Base-by-base conservation (phyloP, 2,888 invertebrate genomes). In the Patella depressa region DNA sequence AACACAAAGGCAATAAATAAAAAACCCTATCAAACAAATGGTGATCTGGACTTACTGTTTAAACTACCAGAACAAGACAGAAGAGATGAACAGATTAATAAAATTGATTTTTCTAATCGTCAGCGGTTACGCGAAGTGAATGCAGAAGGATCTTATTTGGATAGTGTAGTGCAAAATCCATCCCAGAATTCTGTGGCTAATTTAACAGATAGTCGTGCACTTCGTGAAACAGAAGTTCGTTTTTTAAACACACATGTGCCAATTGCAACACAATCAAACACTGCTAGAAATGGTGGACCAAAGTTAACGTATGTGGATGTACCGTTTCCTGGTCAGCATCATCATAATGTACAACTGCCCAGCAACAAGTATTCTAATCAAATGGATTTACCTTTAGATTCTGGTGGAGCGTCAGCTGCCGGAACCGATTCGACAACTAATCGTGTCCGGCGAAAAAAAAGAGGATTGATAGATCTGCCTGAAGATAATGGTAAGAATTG, bases 201-300 rank as follows among this genome's bases (percentile, higher is more conserved):
- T 4, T 75, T 86, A 53, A 88, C 87, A 53, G 85, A 87, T 80
- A 85, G 87, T 19, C 77, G 85, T 9, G 87, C 87, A 70, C 82
- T 88, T 54, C 79, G 88, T 55, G 87, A 88, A 79, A 88, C 88
- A 1, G 87, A 88, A 73, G 85, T 88, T 54, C 81, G 86, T 72
- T 88, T 88, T 79, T 79, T 88, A 24, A 88, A 88, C 76, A 85
- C 87, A 74, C 78, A 86, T 76, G 79, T 45, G 54, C 69, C 76
- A 70, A 59, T 77, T 4, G 34, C 70, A 15, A 74, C 53, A 53
- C 71, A 14, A 17, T 74, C 65, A 9, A 69, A 55, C 45, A 34
- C 69, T n/a, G 34, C 59, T 19, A 55, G 54, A 24, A 59, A 24
- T 57, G 71, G 75, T 55, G 71, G 71, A 17, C 65, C 80, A 29